Percentiles rank a stretch among this genome's conserved stretches.
phyloP scores from a whole-genome alignment of 2,888 invertebrate genomes.

The Tethea ocularis region DNA sequence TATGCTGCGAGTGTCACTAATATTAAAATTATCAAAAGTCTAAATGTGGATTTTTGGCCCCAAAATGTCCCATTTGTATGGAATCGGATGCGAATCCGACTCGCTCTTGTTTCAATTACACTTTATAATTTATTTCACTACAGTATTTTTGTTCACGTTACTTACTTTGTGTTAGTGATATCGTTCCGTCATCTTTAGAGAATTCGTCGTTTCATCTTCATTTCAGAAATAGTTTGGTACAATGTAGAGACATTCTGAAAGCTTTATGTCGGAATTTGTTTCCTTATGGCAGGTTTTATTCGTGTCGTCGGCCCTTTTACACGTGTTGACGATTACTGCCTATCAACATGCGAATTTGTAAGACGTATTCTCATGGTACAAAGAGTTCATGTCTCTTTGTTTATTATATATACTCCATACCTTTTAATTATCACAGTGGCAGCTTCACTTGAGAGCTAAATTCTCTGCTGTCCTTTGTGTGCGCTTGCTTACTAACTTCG shows the following conservation, averaged over 20 bases:
- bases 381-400: not conserved
- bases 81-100: too few relatives aligned
- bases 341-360: not conserved
- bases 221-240: slow-evolving; percentile 36
- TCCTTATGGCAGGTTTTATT: slow-evolving; percentile 34
- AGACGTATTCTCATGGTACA: not conserved
- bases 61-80: too few relatives aligned
- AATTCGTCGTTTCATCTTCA: slow-evolving; percentile 6
- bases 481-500: too few relatives aligned
- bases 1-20: too few relatives aligned
- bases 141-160: not conserved
- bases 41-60: too few relatives aligned
- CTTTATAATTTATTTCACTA: too few relatives aligned
- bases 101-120: too few relatives aligned
- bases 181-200: slow-evolving; percentile 19
- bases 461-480: not conserved
- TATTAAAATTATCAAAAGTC: too few relatives aligned
- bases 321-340: not conserved
- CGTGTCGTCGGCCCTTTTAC: not conserved
- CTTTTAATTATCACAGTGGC: not conserved
- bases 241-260: slow-evolving; percentile 33
- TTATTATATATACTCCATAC: not conserved
- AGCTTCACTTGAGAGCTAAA: not conserved
- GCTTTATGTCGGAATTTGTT: slow-evolving; percentile 23
- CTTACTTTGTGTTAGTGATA: slow-evolving; percentile 4